These are phyloP conservation scores for Clupea harengus DNA, from an alignment of 2,113 vertebrate species.

Conservation along the genomic window DNA sequence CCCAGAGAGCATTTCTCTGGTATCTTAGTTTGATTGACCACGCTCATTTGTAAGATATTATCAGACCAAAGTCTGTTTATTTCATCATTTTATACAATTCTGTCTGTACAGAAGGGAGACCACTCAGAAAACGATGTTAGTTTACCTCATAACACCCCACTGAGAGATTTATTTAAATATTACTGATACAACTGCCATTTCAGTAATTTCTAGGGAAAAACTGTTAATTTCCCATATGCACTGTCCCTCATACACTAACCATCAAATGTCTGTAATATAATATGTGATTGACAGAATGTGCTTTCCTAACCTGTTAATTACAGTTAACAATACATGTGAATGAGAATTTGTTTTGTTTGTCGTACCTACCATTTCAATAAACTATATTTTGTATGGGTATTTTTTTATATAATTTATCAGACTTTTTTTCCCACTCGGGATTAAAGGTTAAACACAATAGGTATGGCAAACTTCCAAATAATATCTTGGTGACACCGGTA, in stretches of 20 bases:
- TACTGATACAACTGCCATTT: neutral
- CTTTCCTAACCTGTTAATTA: neutral
- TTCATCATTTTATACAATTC: neutral
- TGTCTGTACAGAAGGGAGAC: neutral
- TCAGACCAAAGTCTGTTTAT: neutral
- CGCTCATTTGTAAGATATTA: neutral
- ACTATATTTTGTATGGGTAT: neutral
- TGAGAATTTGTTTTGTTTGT: neutral
- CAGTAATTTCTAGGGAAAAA: neutral
- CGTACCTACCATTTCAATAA: neutral
- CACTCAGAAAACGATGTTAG: neutral
- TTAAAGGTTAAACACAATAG: no score
- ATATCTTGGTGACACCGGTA: no score
- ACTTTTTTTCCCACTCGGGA: no score
- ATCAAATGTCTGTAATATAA: neutral
- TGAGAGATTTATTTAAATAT: neutral
- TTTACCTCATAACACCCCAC: neutral
- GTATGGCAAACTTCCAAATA: no score
- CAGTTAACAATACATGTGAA: neutral
- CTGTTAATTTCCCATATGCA: neutral
- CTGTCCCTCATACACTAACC: neutral
- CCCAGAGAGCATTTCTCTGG: neutral
- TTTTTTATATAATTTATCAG: neutral
- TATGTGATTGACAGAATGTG: neutral
- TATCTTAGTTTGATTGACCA: neutral